Percentiles rank a stretch among this genome's conserved stretches.
phyloP scores from a whole-genome alignment of 2,888 invertebrate species.

The Morpho helenor region DNA sequence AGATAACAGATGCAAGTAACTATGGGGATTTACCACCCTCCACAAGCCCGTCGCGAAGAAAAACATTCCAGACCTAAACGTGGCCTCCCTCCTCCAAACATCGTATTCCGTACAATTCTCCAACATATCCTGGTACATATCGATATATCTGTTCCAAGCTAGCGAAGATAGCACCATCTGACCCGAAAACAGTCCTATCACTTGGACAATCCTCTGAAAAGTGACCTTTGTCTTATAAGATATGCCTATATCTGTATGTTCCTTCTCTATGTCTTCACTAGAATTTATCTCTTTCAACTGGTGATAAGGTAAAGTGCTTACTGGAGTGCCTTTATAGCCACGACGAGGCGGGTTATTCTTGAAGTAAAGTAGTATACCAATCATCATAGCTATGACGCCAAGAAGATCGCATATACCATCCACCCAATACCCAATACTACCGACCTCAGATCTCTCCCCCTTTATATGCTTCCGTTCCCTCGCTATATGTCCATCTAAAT shows the following conservation, averaged over 20 bases:
- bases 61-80: slow-evolving; percentile 86
- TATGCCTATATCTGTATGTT: slow-evolving; percentile 71
- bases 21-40: slow-evolving; percentile 89
- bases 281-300: slow-evolving; percentile 68
- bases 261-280: slow-evolving; percentile 67
- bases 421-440: slow-evolving; percentile 88
- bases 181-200: slow-evolving; percentile 82
- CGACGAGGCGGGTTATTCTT: slow-evolving; percentile 86
- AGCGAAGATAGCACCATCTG: slow-evolving; percentile 87
- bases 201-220: slow-evolving; percentile 82
- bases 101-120: slow-evolving; percentile 80
- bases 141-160: slow-evolving; percentile 92
- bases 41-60: slow-evolving; percentile 86
- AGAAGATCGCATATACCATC: slow-evolving; percentile 90
- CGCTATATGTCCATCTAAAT: slow-evolving; percentile 92
- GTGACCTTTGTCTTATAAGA: slow-evolving; percentile 84
- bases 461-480: slow-evolving; percentile 86
- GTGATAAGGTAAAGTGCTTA: slow-evolving; percentile 77
- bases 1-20: slow-evolving; percentile 85
- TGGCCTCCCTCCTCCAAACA: slow-evolving; percentile 70
- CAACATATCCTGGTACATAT: slow-evolving; percentile 86
- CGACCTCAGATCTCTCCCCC: slow-evolving; percentile 89
- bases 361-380: slow-evolving; percentile 84
- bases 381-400: slow-evolving; percentile 85
- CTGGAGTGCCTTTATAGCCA: slow-evolving; percentile 82